Base-by-base conservation (phyloP, 2,113 vertebrate species). In the Madoqua kirkii region DNA sequence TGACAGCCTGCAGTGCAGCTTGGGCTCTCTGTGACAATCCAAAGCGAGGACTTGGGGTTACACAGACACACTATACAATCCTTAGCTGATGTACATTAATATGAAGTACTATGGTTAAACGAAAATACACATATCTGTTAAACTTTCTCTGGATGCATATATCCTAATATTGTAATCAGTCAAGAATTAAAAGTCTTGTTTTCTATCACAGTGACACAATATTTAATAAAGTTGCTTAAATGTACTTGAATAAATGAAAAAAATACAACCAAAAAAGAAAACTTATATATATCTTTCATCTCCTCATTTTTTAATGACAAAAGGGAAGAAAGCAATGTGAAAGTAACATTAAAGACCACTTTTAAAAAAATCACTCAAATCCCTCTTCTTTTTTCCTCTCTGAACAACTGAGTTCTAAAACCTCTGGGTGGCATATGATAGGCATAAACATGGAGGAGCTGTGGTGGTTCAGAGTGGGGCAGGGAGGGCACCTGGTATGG, bases 1-100 rank as follows among this genome's bases (percentile, higher is more conserved):
- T 99, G 96, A 98, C 95, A 81, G 98, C 97, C 93, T 99, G 98
- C 93, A 99, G 76, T 0, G 98, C 98, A 96, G 98, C 98, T 95
- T 99, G 98, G 60, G 97, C 93, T 98, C 98, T 98, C 99, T 99
- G 92, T 88, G 97, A 74, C 86, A n/a, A 97, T 29, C 10, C 86
- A 95, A 96, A 97, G 93, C 52, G 25, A 97, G 43, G 95, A 88
- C 40, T 92, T 83, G 40, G 71, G 27, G 87, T 94, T 95, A 97
- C 8, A 87, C 0, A 74, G 6, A 97, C 29, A 17, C 43, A 95
- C 23, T 59, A 45, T 0, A 33, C 43, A 67, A 84, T 50, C 55
- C 78, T 86, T 36, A 95, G 19, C 1, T 84, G 19, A 76, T 29
- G 7, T 54, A 82, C 76, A 96, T 40, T 29, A 85, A 16, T 54